phyloP scores from a whole-genome alignment of 1,140 invertebrate species.

The Temnothorax longispinosus region DNA sequence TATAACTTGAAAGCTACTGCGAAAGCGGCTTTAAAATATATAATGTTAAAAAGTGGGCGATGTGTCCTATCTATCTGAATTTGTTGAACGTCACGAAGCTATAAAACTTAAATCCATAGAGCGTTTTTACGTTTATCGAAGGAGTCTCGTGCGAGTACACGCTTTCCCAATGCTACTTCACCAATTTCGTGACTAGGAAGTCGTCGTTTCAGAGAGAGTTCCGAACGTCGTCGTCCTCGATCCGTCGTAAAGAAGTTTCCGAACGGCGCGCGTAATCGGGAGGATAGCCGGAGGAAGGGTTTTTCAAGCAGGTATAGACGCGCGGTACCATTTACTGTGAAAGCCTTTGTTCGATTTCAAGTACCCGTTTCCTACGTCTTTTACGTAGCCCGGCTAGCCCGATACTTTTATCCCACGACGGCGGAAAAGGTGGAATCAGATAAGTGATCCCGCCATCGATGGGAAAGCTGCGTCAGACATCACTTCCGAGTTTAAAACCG shows the following conservation, averaged over 20 bases:
- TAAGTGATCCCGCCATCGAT: conserved; percentile 34
- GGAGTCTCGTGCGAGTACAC: conserved; percentile 39
- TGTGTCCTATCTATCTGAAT: neutral
- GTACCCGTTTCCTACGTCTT: conserved; percentile 37
- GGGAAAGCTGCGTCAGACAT: conserved; percentile 56
- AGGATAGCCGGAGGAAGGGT: conserved; percentile 41
- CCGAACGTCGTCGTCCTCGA: conserved; percentile 17
- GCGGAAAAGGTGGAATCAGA: conserved; percentile 40
- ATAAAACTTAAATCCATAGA: conserved; percentile 31
- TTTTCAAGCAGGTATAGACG: conserved; percentile 40
- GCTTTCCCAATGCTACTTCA: conserved; percentile 26
- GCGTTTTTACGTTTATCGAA: neutral
- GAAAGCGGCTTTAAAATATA: neutral
- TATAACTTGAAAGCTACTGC: neutral
- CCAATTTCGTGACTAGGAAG: conserved; percentile 49
- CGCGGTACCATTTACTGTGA: conserved; percentile 56
- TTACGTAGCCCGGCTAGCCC: conserved; percentile 20
- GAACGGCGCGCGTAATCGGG: conserved; percentile 66
- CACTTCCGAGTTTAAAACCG: conserved; percentile 53
- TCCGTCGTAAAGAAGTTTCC: conserved; percentile 68
- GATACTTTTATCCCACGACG: conserved; percentile 21
- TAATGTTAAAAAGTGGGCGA: neutral
- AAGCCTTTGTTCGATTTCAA: conserved; percentile 72
- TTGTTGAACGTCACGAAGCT: conserved; percentile 4
- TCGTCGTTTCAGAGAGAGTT: conserved; percentile 51